Evolutionary conservation across 2,888 invertebrate species (phyloP), one percentile per base, ranked within the genome.

Genomic region (Spodoptera picta): DNA sequence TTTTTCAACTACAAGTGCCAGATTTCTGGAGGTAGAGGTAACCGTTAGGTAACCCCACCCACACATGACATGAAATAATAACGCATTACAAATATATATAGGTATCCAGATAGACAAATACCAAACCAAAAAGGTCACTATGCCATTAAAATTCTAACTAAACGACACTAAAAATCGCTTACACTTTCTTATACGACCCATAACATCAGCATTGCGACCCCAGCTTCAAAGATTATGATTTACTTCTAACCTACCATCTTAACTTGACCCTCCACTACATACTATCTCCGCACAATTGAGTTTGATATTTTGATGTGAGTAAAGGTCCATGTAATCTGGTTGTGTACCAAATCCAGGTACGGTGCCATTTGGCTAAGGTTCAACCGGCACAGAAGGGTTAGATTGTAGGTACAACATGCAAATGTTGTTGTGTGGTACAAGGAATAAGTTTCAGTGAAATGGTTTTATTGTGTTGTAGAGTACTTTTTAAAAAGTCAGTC

Each of bases 301-400:
- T 57, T 60, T 43, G 45, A 11, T 42, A 4, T n/a, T 27, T 48
- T 31, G 51, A 51, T 27, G 47, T 52, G 66, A 60, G 49, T 60
- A 60, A 64, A 54, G 80, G 71, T 84, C 84, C 70, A 62, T 61
- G 52, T 75, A 69, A 73, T 73, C 54, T 84, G 84, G 84, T 74
- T 43, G 44, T 49, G 61, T 70, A 49, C 63, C 58, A 84, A 84
- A 85, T 85, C 87, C 87, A 84, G 88, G 88, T 84, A 84, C 79
- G 74, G 83, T 80, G 88, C 87, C 88, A 87, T 90, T 90, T 89
- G 88, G 87, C 84, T 77, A 83, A 85, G 87, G 84, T 84, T 87
- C 83, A 83, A 83, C 80, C 80, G 67, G 83, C 64, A 73, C 67
- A 48, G 65, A 78, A 80, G 79, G 81, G 82, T 82, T 74, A 54